Percentiles rank a stretch among this genome's conserved stretches.
phyloP scores from a whole-genome alignment of 2,888 invertebrate genomes.

The Cerceris ruficornis region DNA sequence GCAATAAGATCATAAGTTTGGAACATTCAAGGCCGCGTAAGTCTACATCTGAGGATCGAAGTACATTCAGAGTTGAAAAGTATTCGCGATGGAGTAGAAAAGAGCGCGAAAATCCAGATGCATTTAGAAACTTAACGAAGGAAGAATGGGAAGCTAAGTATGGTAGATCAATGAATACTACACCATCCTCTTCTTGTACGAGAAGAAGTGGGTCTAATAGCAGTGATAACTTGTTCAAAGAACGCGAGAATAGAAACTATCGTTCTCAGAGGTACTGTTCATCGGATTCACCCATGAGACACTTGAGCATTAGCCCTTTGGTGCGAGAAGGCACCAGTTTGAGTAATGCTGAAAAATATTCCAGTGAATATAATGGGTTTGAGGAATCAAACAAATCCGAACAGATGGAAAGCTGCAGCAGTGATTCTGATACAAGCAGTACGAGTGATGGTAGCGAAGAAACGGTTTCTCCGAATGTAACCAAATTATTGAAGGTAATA shows the following conservation, averaged over 20 bases:
- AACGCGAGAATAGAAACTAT: neutral
- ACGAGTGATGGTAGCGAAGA: conserved; percentile 39
- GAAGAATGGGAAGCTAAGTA: conserved; percentile 79
- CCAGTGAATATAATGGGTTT: neutral
- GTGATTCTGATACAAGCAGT: conserved; percentile 34
- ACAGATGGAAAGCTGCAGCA: conserved; percentile 13
- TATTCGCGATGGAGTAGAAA: conserved; percentile 71
- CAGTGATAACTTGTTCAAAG: conserved; percentile 17
- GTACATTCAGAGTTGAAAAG: conserved; percentile 36
- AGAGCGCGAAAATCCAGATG: conserved; percentile 70
- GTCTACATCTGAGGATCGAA: conserved; percentile 45
- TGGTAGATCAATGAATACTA: conserved; percentile 51
- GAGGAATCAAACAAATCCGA: conserved; percentile 2
- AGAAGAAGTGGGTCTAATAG: conserved; percentile 17
- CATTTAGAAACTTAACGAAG: conserved; percentile 77
- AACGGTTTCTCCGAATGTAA: conserved; percentile 64
- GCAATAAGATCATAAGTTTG: conserved; percentile 8
- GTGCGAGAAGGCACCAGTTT: neutral
- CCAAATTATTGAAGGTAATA: conserved; percentile 75
- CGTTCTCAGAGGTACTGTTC: conserved; percentile 24
- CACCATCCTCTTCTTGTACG: conserved; percentile 5
- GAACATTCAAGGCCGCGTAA: conserved; percentile 36
- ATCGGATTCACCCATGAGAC: conserved; percentile 39
- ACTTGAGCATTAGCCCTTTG: conserved; percentile 32
- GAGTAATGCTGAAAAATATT: neutral